These are phyloP conservation scores for Nerophis ophidion DNA, from an alignment of 2,113 vertebrate species.

Conservation along the genomic window DNA sequence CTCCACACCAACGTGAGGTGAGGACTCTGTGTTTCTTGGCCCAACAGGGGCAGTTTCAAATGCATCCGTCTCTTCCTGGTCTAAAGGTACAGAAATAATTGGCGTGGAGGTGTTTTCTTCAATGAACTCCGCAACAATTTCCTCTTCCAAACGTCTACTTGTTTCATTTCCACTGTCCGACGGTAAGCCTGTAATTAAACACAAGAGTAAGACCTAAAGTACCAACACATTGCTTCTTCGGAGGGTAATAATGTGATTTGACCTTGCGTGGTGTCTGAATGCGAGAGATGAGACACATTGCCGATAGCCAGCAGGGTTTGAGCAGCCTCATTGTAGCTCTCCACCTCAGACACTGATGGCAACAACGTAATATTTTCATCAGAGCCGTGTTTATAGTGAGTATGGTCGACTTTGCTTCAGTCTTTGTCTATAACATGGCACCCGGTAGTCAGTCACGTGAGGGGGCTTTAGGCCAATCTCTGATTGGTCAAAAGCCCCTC, in stretches of 20 bases:
- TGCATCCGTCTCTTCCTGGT: conserved; percentile 4
- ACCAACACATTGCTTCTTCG: too few relatives aligned
- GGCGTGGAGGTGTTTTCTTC: not conserved
- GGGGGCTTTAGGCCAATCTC: too few relatives aligned
- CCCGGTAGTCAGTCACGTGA: too few relatives aligned
- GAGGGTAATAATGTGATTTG: not conserved
- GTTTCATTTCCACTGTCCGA: conserved; percentile 22
- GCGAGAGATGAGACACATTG: conserved; percentile 56
- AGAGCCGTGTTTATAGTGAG: too few relatives aligned
- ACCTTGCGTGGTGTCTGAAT: conserved; percentile 14
- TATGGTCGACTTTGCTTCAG: too few relatives aligned
- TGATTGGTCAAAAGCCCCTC: too few relatives aligned
- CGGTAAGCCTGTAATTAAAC: conserved; percentile 30
- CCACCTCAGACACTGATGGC: conserved; percentile 63
- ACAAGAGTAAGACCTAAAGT: not conserved
- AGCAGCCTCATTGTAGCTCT: conserved; percentile 87
- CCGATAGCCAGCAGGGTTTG: conserved; percentile 86
- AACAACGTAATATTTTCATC: not conserved
- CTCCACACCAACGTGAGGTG: not conserved
- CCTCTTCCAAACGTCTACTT: conserved; percentile 13
- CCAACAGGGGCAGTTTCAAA: not conserved
- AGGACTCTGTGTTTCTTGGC: not conserved
- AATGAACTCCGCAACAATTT: conserved; percentile 9
- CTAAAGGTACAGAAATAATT: not conserved
- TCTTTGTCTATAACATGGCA: too few relatives aligned